These are phyloP conservation scores for Amblyjoppa fuscipennis DNA, from an alignment of 2,888 invertebrate species.

Conservation along the genomic window DNA sequence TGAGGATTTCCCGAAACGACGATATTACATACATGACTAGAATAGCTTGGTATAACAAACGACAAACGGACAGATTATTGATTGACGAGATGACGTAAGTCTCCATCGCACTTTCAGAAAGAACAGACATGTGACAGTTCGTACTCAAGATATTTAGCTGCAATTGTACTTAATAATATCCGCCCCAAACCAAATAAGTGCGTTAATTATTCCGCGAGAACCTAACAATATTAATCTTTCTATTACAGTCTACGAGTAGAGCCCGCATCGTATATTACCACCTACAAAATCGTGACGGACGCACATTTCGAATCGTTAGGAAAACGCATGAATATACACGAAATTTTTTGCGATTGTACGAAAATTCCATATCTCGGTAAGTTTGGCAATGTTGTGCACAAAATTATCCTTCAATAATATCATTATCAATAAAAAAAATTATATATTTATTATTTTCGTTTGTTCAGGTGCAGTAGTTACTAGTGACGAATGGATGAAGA, in stretches of 20 bases:
- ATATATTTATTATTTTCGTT: neutral
- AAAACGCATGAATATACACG: neutral
- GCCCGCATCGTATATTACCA: neutral
- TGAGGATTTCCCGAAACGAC: too few species aligned
- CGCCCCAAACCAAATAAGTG: too few species aligned
- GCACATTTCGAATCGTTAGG: neutral
- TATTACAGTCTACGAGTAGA: neutral
- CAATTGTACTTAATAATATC: too few species aligned
- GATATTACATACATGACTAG: too few species aligned
- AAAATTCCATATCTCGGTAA: neutral
- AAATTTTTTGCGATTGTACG: neutral
- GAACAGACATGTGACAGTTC: too few species aligned
- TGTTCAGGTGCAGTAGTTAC: neutral
- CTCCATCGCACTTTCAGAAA: too few species aligned
- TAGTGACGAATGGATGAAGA: neutral
- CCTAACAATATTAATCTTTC: neutral
- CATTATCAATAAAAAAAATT: neutral
- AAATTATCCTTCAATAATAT: neutral
- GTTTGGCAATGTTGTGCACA: neutral
- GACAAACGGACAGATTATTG: too few species aligned
- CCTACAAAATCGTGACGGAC: neutral
- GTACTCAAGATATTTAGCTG: too few species aligned
- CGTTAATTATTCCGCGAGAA: too few species aligned
- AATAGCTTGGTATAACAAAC: too few species aligned
- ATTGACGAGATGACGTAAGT: too few species aligned